A percentile compares a stretch with the other conserved stretches of the same genome.
Conservation (phyloP, 2,888 invertebrate genomes). For the Cepaea hortensis region DNA sequence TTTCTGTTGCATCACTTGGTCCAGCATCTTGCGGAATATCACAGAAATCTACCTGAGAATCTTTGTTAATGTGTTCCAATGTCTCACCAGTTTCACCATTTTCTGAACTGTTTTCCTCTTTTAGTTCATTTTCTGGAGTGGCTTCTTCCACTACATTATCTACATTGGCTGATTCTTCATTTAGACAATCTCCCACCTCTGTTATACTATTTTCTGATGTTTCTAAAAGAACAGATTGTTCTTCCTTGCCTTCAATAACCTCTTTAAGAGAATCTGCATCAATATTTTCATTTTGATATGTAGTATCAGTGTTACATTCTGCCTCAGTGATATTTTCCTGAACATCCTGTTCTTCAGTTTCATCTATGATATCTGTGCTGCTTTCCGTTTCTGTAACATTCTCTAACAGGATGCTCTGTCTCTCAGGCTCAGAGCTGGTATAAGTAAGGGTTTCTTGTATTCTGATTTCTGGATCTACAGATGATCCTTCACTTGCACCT, state of each 20-base stretch:
- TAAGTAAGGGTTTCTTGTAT: background rate
- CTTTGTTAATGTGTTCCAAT: background rate
- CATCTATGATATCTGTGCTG: constrained; percentile 26
- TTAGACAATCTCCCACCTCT: background rate
- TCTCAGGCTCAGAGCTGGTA: background rate
- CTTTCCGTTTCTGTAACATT: constrained; percentile 30
- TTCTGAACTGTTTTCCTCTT: background rate
- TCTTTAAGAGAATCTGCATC: background rate
- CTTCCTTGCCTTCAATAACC: background rate
- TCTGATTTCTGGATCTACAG: constrained; percentile 27
- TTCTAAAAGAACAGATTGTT: background rate
- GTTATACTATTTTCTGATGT: background rate
- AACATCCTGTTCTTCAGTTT: background rate
- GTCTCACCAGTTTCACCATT: background rate
- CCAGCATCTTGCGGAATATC: background rate
- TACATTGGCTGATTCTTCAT: background rate
- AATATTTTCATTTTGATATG: background rate
- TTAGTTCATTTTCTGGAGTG: background rate
- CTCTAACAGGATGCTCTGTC: constrained; percentile 10
- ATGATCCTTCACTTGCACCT: constrained; percentile 7
- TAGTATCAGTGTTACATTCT: background rate
- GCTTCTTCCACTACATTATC: constrained; percentile 1
- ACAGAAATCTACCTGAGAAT: background rate
- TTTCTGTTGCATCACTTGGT: background rate
- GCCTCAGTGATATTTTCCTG: background rate